Evolutionary conservation across 2,888 invertebrate genomes (phyloP).

Genomic region (Dorcus parallelipipedus): DNA sequence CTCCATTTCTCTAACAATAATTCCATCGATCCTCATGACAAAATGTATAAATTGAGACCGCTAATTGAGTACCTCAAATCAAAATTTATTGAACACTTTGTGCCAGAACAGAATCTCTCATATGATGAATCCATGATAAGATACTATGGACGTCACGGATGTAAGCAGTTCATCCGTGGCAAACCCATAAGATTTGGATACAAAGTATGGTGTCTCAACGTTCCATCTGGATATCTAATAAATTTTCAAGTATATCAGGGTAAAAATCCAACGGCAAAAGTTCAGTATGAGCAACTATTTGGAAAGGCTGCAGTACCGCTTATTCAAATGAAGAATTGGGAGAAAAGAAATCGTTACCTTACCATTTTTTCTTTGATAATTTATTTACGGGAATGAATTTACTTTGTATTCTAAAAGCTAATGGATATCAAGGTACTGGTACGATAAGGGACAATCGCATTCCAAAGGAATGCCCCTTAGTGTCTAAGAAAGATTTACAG

Average conservation of each 20-base stretch:
- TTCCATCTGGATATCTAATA: slow-evolving; percentile 30
- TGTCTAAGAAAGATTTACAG: background rate
- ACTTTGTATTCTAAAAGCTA: background rate
- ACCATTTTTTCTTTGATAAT: slow-evolving; percentile 21
- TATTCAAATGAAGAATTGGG: slow-evolving; percentile 17
- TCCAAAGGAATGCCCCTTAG: no score
- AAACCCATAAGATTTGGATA: slow-evolving; percentile 38
- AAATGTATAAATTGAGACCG: no score
- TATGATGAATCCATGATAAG: no score
- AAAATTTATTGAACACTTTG: no score
- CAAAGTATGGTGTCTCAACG: slow-evolving; percentile 36
- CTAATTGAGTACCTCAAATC: no score
- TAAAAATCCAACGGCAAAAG: slow-evolving; percentile 16
- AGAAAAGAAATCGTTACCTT: slow-evolving; percentile 9
- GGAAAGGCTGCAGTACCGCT: slow-evolving; percentile 19
- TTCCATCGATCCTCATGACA: no score
- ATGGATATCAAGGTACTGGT: no score
- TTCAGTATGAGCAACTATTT: slow-evolving; percentile 7
- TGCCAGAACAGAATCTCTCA: no score
- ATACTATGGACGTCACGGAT: background rate
- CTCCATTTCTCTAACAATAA: no score
- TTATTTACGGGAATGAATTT: slow-evolving; percentile 20
- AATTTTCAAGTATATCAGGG: slow-evolving; percentile 19
- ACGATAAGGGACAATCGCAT: no score
- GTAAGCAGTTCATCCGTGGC: slow-evolving; percentile 30